These are phyloP conservation scores for Phaenicophaeus curvirostris DNA, from an alignment of 2,797 vertebrate species.

Conservation along the genomic window DNA sequence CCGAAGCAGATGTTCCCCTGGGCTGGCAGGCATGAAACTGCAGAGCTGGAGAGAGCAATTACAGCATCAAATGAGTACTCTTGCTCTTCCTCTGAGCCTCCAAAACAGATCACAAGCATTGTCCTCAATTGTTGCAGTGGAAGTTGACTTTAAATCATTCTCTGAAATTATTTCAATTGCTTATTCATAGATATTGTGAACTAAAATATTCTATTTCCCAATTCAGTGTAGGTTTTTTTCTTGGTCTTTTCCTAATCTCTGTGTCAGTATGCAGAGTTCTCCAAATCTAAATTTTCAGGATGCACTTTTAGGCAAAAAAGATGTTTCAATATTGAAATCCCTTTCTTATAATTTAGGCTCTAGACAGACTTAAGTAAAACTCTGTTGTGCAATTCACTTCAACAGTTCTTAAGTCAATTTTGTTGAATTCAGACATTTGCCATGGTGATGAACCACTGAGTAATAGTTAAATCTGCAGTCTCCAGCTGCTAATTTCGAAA, in stretches of 20 bases:
- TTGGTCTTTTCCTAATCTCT: not conserved
- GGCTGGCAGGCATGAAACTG: not conserved
- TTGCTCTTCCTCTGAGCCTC: not conserved
- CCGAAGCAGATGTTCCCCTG: not conserved
- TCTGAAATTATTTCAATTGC: not conserved
- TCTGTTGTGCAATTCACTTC: not conserved
- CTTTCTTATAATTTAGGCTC: not conserved
- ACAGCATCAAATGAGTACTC: not conserved
- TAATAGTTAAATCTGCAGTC: constrained; percentile 27
- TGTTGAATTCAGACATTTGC: constrained; percentile 17
- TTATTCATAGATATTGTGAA: not conserved
- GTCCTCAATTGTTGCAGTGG: not conserved
- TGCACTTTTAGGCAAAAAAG: not conserved
- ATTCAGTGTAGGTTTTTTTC: not conserved
- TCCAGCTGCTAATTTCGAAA: constrained; percentile 30
- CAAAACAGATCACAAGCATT: not conserved
- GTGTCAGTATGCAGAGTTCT: not conserved
- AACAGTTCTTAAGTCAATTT: not conserved
- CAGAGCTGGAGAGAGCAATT: not conserved
- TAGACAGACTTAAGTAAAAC: not conserved
- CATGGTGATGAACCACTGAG: constrained; percentile 20
- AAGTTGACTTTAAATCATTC: not conserved
- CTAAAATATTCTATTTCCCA: not conserved
- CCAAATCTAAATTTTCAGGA: not conserved
- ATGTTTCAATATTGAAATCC: not conserved